Base-by-base conservation (phyloP, 37 sponge, comb jelly and placozoan species). In the Diacarnus erythraeanus region DNA sequence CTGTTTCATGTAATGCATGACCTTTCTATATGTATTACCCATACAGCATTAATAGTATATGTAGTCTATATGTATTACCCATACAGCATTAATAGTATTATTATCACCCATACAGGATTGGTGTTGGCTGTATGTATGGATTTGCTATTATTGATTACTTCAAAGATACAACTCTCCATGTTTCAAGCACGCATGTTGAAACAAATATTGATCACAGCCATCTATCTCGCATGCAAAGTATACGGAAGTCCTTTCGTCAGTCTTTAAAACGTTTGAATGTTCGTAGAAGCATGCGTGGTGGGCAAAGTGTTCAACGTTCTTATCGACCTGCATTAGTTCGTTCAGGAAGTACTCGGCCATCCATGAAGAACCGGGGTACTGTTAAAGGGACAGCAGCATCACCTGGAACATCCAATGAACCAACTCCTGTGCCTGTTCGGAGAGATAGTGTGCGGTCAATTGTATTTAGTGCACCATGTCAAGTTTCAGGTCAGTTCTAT, bases 211-310 rank as follows among this genome's bases (percentile, higher is more conserved):
- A 79, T 3, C 69, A 34, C 1, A 38, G 79, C 17, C 25, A 40
- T 60, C 79, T 79, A 37, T 86, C 85, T 33, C 92, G 94, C 18
- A 77, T 91, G 71, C 94, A 94, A 77, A 88, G 89, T 35, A 86
- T 94, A 34, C 79, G 94, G 0, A 83, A 80, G 38, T 94, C 94
- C 0, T 94, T 94, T 60, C 80, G 94, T 21, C 93, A 92, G 68
- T 88, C 89, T 12, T 47, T 92, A 40, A 79, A 84, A 60, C 70
- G 93, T 39, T 40, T 92, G 29, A 88, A 88, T 54, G 59, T 92
- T 33, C 69, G 92, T 25, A 80, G 69, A 4, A 92, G 93, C 40
- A 80, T 88, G 82, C 38, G 89, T 15, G 86, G 77, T 6, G 51
- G 40, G 6, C 93, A 92, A 68, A 88, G 89, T 59, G 64, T 68